A percentile compares a stretch with the other conserved stretches of the same genome.
phyloP scores from a whole-genome alignment of 2,113 vertebrate species.

The Plecotus auritus region DNA sequence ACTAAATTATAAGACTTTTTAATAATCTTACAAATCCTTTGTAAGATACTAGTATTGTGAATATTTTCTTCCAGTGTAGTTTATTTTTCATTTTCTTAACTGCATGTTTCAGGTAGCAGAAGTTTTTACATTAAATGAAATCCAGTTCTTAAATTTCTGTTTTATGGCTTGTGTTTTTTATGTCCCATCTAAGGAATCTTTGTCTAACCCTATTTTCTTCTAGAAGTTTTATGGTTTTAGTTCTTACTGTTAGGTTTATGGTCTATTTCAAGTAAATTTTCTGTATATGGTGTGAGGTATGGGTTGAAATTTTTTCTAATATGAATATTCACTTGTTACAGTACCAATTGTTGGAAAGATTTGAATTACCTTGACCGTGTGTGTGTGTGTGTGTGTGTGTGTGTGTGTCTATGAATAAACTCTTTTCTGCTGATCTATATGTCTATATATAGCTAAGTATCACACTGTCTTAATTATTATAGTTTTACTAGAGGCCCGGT shows the following conservation, averaged over 20 bases:
- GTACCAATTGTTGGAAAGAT: background rate
- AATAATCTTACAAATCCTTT: background rate
- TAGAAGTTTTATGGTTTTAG: background rate
- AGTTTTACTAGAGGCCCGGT: background rate
- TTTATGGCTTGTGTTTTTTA: background rate
- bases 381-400: background rate
- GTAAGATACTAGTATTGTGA: background rate
- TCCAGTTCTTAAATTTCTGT: background rate
- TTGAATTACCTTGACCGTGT: background rate
- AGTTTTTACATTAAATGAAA: conserved; percentile 24
- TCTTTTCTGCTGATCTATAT: background rate
- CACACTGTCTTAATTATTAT: background rate
- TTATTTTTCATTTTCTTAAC: conserved; percentile 33
- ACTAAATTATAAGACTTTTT: background rate
- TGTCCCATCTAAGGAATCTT: background rate
- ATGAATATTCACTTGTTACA: background rate
- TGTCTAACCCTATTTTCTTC: background rate
- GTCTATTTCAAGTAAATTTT: background rate
- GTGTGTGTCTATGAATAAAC: background rate
- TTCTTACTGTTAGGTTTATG: background rate
- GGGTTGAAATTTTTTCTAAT: background rate
- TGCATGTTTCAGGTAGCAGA: background rate
- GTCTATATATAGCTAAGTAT: background rate
- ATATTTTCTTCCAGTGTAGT: conserved; percentile 9
- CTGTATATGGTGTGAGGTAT: background rate